phyloP scores from a whole-genome alignment of 2,797 vertebrate genomes.

The Rhinophrynus dorsalis region DNA sequence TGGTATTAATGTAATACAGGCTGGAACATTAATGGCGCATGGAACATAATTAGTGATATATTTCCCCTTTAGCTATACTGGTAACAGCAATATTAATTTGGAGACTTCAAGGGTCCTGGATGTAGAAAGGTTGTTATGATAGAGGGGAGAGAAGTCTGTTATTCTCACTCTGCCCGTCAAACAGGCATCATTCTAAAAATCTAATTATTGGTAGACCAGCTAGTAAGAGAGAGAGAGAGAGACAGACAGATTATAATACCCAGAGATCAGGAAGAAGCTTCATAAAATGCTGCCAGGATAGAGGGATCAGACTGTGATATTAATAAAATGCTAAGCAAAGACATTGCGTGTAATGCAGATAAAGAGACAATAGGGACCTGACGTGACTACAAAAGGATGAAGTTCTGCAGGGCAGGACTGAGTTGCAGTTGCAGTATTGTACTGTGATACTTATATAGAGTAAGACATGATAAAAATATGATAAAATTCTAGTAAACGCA shows the following conservation, averaged over 20 bases:
- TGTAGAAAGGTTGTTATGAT: not conserved
- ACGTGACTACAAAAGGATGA: not conserved
- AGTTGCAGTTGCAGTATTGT: not conserved
- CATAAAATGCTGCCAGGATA: conserved; percentile 64
- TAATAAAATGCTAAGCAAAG: conserved; percentile 71
- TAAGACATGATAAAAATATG: not conserved
- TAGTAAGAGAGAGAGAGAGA: not conserved
- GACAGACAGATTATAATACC: conserved; percentile 47
- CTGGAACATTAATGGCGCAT: not conserved
- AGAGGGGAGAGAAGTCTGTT: not conserved
- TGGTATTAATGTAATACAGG: conserved; percentile 21
- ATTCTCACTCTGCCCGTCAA: not conserved
- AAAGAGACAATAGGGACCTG: conserved; percentile 40
- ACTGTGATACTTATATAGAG: not conserved
- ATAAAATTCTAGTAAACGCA: too few relatives aligned
- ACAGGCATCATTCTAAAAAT: conserved; percentile 16
- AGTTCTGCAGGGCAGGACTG: not conserved
- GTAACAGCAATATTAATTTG: not conserved
- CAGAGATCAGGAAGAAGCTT: conserved; percentile 68
- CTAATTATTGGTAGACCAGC: not conserved
- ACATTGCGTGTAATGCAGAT: conserved; percentile 60
- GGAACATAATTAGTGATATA: not conserved
- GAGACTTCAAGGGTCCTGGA: not conserved
- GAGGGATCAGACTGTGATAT: conserved; percentile 59
- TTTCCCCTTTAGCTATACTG: not conserved